Conservation (phyloP, 1,140 invertebrate species). For the Gyrodactylus salaris region DNA sequence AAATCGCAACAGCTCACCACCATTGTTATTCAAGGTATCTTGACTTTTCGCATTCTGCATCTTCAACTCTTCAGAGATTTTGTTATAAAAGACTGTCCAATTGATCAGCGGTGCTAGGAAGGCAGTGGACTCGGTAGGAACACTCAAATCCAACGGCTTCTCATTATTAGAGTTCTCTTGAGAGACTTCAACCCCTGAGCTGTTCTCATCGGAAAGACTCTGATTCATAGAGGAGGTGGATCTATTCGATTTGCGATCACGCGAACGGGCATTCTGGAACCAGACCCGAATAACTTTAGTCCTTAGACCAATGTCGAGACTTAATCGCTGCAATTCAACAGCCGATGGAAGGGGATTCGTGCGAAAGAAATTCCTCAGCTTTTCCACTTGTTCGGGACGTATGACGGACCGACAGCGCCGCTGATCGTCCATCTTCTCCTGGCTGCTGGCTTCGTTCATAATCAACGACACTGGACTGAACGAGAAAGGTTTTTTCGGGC, state of each 20-base stretch:
- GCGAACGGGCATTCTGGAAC: slow-evolving; percentile 83
- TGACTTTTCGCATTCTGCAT: no score
- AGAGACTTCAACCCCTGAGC: no score
- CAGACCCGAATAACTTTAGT: slow-evolving; percentile 69
- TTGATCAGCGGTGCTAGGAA: no score
- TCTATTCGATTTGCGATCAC: slow-evolving; percentile 29
- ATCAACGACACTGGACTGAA: not conserved
- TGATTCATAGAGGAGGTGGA: slow-evolving; percentile 18
- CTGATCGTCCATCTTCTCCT: slow-evolving; percentile 12
- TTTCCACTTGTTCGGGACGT: slow-evolving; percentile 53
- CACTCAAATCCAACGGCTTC: no score
- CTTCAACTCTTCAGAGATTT: no score
- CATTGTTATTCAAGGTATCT: no score
- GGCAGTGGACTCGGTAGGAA: no score
- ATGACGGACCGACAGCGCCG: slow-evolving; percentile 51
- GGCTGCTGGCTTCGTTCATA: no score
- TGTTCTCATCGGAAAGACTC: no score
- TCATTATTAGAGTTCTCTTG: no score
- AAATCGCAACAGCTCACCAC: no score
- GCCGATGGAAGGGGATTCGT: slow-evolving; percentile 59
- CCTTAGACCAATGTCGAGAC: slow-evolving; percentile 49
- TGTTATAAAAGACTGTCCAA: no score
- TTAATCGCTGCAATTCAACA: slow-evolving; percentile 44
- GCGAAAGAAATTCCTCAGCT: slow-evolving; percentile 51
- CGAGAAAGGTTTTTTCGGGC: not conserved